Evolutionary conservation across 2,113 vertebrate species (phyloP), one percentile per base, ranked within the genome.

Genomic region (Gallinago paraguaiae): DNA sequence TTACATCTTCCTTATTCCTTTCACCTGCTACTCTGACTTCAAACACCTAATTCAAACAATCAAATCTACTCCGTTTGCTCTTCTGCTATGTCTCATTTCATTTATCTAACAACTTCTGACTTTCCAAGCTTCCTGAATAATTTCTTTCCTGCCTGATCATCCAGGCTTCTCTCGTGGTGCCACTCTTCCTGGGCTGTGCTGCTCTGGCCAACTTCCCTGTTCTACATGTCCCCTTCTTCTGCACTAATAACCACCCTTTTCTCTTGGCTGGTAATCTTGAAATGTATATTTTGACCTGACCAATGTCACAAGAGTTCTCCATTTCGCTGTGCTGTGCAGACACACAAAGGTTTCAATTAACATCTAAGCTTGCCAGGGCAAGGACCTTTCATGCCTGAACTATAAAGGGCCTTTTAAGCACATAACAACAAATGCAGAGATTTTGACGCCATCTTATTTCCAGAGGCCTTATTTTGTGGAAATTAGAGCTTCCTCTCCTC

Each of bases 361-460:
- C 4, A 1, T 31, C 24, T 53, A 51, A 93, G 25, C 60, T 80
- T 93, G 51, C 65, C 24, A 6, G 33, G 59, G 51, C 85, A 88
- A 93, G 46, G 60, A 88, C 85, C 46, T 54, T 90, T 93, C 75
- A 81, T 83, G 63, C 50, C 53, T 90, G 46, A 94, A 81, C n/a
- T 59, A n/a, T 56, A 41, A 91, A 88, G 28, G 59, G 64, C 63
- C 37, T 90, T 88, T 87, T 33, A 82, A 87, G 56, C 53, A 65
- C 28, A 12, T 61, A 77, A 51, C n/a, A 81, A 80, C 41, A 95
- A 80, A 67, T 54, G 48, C 16, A 67, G 80, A 88, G 76, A 89
- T 95, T 95, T 69, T 93, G 82, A 56, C 76, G 77, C 17, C 13
- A 17, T 81, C 60, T 71, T 78, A 64, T 83, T 96, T 96, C 79